A percentile compares a stretch with the other conserved stretches of the same genome.
Conservation (phyloP, 2,113 vertebrate genomes). For the Aplodontia rufa region DNA sequence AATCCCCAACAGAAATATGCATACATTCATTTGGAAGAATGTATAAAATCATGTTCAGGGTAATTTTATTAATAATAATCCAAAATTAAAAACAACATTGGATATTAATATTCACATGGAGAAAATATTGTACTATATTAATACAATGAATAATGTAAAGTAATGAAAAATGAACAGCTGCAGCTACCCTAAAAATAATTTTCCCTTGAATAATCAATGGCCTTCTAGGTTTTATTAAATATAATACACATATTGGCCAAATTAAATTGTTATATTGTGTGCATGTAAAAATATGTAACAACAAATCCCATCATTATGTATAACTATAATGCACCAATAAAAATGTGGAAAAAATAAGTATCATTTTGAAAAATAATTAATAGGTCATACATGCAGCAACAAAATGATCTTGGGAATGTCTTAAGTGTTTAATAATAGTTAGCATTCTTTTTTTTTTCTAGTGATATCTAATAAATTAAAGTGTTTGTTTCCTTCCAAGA, state of each 20-base stretch:
- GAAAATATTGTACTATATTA: neutral
- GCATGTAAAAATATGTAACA: too few relatives aligned
- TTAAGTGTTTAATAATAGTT: neutral
- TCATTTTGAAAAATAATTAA: too few relatives aligned
- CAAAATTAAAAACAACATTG: neutral
- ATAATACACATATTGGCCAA: neutral
- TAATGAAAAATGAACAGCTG: neutral
- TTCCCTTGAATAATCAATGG: neutral
- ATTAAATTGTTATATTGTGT: too few relatives aligned
- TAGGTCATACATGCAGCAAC: neutral
- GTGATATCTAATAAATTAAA: neutral
- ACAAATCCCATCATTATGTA: too few relatives aligned
- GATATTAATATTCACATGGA: neutral
- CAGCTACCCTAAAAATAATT: neutral
- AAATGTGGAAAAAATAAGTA: too few relatives aligned
- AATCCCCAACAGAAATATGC: neutral
- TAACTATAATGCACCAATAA: too few relatives aligned
- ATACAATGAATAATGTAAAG: neutral
- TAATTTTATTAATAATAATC: neutral
- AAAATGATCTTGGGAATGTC: neutral
- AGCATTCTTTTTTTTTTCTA: neutral
- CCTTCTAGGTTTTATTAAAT: neutral
- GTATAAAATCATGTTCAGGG: neutral
- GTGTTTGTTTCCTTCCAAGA: neutral
- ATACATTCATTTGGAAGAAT: neutral